phyloP scores from a whole-genome alignment of 2,797 vertebrate species.

The Mus caroli region DNA sequence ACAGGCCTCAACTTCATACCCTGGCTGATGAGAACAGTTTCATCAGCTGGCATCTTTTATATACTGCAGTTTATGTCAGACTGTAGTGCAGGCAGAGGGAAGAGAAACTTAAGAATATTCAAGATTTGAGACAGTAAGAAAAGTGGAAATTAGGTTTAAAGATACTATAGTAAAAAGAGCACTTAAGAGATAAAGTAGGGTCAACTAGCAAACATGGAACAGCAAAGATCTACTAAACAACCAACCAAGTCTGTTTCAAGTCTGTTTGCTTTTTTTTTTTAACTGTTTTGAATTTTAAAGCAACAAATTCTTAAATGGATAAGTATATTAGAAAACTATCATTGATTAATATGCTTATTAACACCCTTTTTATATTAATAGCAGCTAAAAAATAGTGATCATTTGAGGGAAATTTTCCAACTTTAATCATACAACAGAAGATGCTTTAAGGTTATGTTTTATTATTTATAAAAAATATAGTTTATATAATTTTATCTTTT shows the following conservation, averaged over 20 bases:
- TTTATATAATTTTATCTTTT: background rate
- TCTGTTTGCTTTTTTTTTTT: background rate
- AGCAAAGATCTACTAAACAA: background rate
- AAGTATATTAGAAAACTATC: background rate
- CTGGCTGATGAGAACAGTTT: background rate
- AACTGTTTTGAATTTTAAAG: background rate
- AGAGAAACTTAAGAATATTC: background rate
- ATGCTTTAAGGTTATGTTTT: background rate
- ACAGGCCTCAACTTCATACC: no score
- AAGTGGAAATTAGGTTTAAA: background rate
- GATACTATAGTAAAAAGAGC: background rate
- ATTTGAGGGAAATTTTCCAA: background rate
- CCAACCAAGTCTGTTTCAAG: background rate
- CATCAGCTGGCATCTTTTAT: background rate
- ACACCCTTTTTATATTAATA: background rate
- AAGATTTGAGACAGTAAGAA: background rate
- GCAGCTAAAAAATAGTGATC: background rate
- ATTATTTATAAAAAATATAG: background rate
- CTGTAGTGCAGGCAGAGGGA: fast-evolving
- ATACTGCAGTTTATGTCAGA: fast-evolving
- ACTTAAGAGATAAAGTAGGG: fast-evolving
- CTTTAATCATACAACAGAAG: background rate
- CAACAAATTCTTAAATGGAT: background rate
- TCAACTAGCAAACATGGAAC: background rate
- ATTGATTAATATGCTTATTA: background rate